Conservation (phyloP, 2,797 vertebrate genomes). For the Sciurus carolinensis region DNA sequence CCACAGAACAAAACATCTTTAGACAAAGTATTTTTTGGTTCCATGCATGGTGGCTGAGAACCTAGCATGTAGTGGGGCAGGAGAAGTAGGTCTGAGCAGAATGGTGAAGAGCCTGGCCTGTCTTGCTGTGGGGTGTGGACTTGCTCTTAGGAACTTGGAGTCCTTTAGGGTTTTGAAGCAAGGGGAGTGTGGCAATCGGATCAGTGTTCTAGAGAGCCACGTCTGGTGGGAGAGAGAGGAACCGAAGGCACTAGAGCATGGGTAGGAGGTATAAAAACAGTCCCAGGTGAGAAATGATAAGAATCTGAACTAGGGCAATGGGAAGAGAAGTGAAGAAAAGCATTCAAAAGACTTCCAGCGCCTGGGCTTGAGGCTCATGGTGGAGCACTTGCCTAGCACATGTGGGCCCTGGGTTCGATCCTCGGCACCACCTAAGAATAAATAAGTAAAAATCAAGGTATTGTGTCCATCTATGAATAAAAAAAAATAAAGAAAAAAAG, state of each 20-base stretch:
- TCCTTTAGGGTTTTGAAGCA: not conserved
- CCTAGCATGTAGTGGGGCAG: not conserved
- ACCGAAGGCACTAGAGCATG: not conserved
- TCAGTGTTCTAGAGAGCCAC: not conserved
- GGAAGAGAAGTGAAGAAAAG: not conserved
- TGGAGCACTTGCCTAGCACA: too few relatives aligned
- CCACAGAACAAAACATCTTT: not conserved
- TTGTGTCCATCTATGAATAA: too few relatives aligned
- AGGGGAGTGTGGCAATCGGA: not conserved
- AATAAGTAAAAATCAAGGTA: too few relatives aligned
- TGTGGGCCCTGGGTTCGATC: too few relatives aligned
- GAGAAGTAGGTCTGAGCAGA: not conserved
- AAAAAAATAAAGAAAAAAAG: not conserved
- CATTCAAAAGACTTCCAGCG: not conserved
- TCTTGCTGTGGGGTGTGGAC: not conserved
- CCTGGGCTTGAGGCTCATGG: too few relatives aligned
- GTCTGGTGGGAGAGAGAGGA: not conserved
- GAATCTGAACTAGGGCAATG: not conserved
- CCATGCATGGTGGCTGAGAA: not conserved
- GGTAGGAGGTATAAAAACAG: not conserved
- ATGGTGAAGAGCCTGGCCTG: not conserved
- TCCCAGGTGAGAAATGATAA: not conserved
- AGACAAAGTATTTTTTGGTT: slow-evolving; percentile 6
- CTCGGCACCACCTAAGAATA: too few relatives aligned
- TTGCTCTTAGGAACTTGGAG: not conserved